Evolutionary conservation across 2,797 vertebrate genomes (phyloP), one percentile per base, ranked within the genome.

Genomic region (Poeciliopsis paucimaculata): DNA sequence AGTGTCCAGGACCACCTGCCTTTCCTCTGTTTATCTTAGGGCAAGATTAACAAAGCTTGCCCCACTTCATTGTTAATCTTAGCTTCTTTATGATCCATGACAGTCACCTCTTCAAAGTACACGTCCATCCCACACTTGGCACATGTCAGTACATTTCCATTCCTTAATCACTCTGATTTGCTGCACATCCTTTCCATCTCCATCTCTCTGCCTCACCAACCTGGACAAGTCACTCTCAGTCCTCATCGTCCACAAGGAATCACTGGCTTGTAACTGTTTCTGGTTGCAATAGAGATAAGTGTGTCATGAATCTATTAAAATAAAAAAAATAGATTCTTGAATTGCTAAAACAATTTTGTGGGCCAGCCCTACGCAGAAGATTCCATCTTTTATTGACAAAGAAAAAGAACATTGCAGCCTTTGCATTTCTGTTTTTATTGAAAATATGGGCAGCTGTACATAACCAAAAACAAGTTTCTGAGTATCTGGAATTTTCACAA

Each of bases 391-490:
- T 9, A 45, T 15, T 55, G 28, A 23, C 0, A 26, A 78, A 79
- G 6, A 15, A 43, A 10, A 80, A 10, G 1, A 51, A 3, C 15
- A 8, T 26, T 34, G 43, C 34, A 79, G 72, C 76, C 64, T 82
- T 72, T 68, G 55, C 82, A 89, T 87, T 85, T 88, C 72, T 83
- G 77, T 88, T 93, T 95, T 94, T 94, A 93, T 94, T 94, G 84
- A 89, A 93, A 94, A 94, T 87, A 88, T 80, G 76, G 70, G 74
- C 86, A 86, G 82, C 80, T 88, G 93, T 82, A 91, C 87, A 86
- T 91, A 88, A 91, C 81, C 82, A 71, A 88, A 88, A 90, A 87
- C 3, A 57, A 26, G 47, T 72, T 72, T 47, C 82, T 84, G 70
- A 45, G 26, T 75, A 55, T 81, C 80, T 78, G 81, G 70, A 85